phyloP scores from a whole-genome alignment of 2,797 vertebrate species.

The Parambassis ranga region DNA sequence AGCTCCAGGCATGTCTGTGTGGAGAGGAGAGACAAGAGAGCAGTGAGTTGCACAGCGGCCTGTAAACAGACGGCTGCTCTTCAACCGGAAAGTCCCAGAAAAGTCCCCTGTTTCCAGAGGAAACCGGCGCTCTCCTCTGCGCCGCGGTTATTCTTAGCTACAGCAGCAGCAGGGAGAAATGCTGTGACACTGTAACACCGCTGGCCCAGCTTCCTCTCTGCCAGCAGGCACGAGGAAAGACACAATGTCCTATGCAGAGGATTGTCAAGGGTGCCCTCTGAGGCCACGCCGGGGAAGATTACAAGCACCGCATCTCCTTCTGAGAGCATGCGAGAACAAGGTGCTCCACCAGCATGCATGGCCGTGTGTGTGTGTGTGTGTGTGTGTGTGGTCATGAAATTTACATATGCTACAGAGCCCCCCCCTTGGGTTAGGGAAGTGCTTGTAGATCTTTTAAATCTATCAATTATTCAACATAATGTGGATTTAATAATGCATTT shows the following conservation, averaged over 20 bases:
- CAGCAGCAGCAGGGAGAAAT: conserved; percentile 12
- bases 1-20: conserved; percentile 93
- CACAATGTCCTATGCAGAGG: conserved; percentile 68
- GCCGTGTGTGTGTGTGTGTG: not conserved
- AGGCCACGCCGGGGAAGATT: conserved; percentile 58
- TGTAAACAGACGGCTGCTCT: not conserved
- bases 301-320: conserved; percentile 48
- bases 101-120: not conserved
- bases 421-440: conserved; percentile 59
- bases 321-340: conserved; percentile 47
- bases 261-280: conserved; percentile 37
- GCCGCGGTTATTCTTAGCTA: conserved; percentile 49
- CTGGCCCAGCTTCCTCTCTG: conserved; percentile 39
- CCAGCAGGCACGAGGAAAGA: conserved; percentile 39
- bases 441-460: conserved; percentile 79
- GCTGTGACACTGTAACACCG: conserved; percentile 29
- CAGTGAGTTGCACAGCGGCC: conserved; percentile 18
- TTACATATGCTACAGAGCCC: conserved; percentile 69
- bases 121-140: conserved; percentile 9
- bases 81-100: conserved; percentile 28
- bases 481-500: conserved; percentile 80
- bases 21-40: conserved; percentile 21
- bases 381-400: conserved; percentile 63
- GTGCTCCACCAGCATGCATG: conserved; percentile 22
- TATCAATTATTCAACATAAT: conserved; percentile 79